Evolutionary conservation across 2,113 vertebrate species (phyloP), one percentile per base, ranked within the genome.

Genomic region (Gadus macrocephalus): DNA sequence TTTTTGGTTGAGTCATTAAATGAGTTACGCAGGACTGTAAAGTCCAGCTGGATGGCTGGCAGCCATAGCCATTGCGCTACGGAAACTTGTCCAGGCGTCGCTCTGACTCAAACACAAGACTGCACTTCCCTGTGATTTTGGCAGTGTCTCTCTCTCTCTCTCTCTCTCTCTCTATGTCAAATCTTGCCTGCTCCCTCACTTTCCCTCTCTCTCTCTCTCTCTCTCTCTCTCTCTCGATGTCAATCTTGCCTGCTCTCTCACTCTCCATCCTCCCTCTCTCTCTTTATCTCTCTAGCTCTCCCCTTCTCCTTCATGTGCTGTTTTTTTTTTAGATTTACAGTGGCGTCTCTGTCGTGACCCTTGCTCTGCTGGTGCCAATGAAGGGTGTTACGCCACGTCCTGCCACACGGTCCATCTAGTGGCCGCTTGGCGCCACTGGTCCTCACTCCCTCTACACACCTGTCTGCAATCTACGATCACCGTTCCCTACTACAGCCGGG

Each of bases 291-390:
- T 70, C 20, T 53, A 72, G 20, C 53, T 42, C 53, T 56, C 27
- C 42, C n/a, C 17, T 6, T 64, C 63, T 69, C 69, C 59, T 61
- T 70, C 59, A 64, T 82, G 73, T 61, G 66, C 72, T 53, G 83
- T 81, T 85, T 67, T 66, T 84, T 82, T 66, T 65, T 28, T 71
- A 85, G 84, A 89, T 90, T 86, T 85, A 85, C 78, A 80, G 80
- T 71, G 78, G 82, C 81, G 83, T 84, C 85, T 86, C 70, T 69
- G 55, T 62, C 59, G 81, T 84, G 89, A 90, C 85, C 86, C 78
- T 74, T 72, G 64, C 75, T 83, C 78, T 85, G 68, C 66, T 35
- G 68, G 66, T 70, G 78, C 74, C 81, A 84, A 78, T 85, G 78
- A 85, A 80, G 58, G 20, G 20, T 20, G 20, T 20, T 20, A 20